These are phyloP conservation scores for Galeopterus variegatus DNA, from an alignment of 2,113 vertebrate genomes.

Conservation along the genomic window DNA sequence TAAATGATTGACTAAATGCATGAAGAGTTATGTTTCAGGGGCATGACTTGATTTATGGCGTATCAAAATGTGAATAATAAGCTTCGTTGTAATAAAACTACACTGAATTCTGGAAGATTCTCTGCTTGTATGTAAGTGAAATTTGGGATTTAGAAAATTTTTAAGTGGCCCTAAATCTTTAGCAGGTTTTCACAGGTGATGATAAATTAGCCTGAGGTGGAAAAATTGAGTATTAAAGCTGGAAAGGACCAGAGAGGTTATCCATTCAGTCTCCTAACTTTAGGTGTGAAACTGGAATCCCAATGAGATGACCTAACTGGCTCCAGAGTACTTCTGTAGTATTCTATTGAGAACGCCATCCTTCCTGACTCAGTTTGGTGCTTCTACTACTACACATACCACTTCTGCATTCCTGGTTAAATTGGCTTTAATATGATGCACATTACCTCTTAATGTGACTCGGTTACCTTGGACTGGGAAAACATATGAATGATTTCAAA, in stretches of 20 bases:
- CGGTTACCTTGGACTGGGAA: neutral
- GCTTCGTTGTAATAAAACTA: neutral
- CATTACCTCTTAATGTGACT: neutral
- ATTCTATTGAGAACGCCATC: neutral
- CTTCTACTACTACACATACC: neutral
- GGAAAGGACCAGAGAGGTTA: neutral
- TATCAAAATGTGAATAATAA: constrained; percentile 41
- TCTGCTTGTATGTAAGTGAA: constrained; percentile 40
- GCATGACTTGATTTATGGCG: neutral
- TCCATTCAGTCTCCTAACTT: neutral
- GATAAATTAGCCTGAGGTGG: neutral
- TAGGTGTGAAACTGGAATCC: neutral
- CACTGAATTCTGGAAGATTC: neutral
- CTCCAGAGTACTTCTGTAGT: neutral
- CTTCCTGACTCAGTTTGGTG: neutral
- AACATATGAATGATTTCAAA: constrained; percentile 32
- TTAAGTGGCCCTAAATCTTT: neutral
- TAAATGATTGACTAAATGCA: neutral
- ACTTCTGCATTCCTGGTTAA: neutral
- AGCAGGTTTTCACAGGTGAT: neutral
- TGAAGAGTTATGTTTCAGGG: neutral
- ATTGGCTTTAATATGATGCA: neutral
- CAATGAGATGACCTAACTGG: neutral
- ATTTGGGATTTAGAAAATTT: neutral
- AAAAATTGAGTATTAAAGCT: neutral